These are phyloP conservation scores for Triplophysa siluroides DNA, from an alignment of 2,113 vertebrate species.

Conservation along the genomic window DNA sequence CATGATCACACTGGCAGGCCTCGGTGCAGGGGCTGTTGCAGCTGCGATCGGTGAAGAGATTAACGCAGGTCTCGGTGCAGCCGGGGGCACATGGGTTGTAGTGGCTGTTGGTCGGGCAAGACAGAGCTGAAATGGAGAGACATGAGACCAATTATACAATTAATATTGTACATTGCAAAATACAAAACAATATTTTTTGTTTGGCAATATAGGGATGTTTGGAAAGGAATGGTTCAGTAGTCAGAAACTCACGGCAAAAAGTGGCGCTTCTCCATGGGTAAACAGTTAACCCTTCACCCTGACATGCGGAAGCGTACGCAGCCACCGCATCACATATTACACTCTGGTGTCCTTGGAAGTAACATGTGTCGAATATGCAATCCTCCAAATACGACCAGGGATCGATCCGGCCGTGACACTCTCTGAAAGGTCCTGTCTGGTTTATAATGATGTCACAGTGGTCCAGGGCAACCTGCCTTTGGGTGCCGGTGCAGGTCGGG, in stretches of 20 bases:
- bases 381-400: slow-evolving; percentile 62
- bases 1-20: slow-evolving; percentile 76
- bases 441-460: slow-evolving; percentile 68
- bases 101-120: slow-evolving; percentile 77
- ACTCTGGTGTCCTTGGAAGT: slow-evolving; percentile 55
- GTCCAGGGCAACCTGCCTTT: slow-evolving; percentile 46
- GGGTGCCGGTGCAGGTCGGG: slow-evolving; percentile 54
- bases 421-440: slow-evolving; percentile 63
- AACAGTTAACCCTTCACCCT: slow-evolving; percentile 59
- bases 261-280: slow-evolving; percentile 60
- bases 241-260: slow-evolving; percentile 68
- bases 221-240: too few species aligned
- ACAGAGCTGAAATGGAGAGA: slow-evolving; percentile 63
- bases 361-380: slow-evolving; percentile 68
- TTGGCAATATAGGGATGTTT: too few species aligned
- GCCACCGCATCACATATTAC: slow-evolving; percentile 64
- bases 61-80: slow-evolving; percentile 72
- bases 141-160: background rate
- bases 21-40: slow-evolving; percentile 70
- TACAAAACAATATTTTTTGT: too few species aligned
- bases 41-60: background rate
- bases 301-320: slow-evolving; percentile 65
- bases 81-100: slow-evolving; percentile 67
- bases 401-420: slow-evolving; percentile 60
- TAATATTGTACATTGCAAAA: too few species aligned